Evolutionary conservation across 2,888 invertebrate genomes (phyloP).

Genomic region (Diaperis boleti): DNA sequence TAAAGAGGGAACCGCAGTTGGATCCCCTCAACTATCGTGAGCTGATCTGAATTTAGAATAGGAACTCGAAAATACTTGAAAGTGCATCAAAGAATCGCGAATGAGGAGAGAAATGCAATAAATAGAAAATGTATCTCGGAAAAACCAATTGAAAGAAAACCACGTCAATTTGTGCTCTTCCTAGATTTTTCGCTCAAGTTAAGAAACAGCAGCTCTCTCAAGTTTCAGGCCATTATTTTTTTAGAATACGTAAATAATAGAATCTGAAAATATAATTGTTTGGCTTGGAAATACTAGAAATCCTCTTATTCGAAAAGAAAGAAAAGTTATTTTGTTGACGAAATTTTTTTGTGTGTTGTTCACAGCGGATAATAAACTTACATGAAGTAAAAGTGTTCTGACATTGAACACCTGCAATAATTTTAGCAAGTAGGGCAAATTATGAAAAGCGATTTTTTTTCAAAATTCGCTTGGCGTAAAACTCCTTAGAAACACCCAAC

Average conservation of each 20-base stretch:
- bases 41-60: constrained; percentile 44
- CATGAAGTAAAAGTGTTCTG: too few species aligned
- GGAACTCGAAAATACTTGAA: constrained; percentile 47
- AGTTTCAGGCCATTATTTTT: not conserved
- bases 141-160: constrained; percentile 25
- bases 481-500: too few species aligned
- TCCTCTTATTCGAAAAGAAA: not conserved
- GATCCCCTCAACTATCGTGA: constrained; percentile 31
- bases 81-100: constrained; percentile 50
- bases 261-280: not conserved
- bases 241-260: not conserved
- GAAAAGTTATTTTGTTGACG: too few species aligned
- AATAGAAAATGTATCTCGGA: constrained; percentile 44
- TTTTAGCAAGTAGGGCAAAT: too few species aligned
- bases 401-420: too few species aligned
- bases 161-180: constrained; percentile 35
- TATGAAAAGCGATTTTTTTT: too few species aligned
- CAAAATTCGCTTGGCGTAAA: too few species aligned
- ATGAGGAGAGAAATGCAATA: constrained; percentile 49
- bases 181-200: not conserved
- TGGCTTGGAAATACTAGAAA: not conserved
- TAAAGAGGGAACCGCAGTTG: constrained; percentile 36
- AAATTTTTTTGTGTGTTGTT: too few species aligned
- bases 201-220: not conserved
- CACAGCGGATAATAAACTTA: too few species aligned